These are phyloP conservation scores for Sylvilagus bachmani DNA, from an alignment of 2,113 vertebrate species.

Conservation along the genomic window DNA sequence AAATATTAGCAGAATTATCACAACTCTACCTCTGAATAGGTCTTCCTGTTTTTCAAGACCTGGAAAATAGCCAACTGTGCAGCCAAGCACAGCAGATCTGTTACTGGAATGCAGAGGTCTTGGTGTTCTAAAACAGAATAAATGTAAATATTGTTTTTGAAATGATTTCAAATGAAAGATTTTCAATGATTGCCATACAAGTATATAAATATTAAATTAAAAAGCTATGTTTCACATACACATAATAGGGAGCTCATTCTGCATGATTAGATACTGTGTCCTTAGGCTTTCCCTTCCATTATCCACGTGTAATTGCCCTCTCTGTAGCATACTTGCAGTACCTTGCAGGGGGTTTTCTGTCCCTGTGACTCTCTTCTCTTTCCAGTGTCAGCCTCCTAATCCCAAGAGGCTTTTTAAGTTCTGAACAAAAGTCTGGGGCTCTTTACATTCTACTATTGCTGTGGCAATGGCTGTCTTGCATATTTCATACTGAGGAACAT, in stretches of 20 bases:
- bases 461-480: not conserved
- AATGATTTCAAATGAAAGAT: constrained; percentile 48
- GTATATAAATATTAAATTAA: constrained; percentile 25
- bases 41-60: not conserved
- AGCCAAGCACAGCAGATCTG: not conserved
- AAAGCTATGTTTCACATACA: not conserved
- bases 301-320: not conserved
- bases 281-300: not conserved
- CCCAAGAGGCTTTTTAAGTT: not conserved
- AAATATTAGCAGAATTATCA: not conserved
- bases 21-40: not conserved
- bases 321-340: not conserved
- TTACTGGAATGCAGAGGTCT: not conserved
- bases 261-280: not conserved
- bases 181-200: constrained; percentile 24
- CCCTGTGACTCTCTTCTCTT: not conserved
- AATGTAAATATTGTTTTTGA: constrained; percentile 7
- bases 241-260: not conserved
- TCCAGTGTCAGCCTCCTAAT: not conserved
- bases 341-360: not conserved
- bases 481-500: not conserved
- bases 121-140: not conserved
- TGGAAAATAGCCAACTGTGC: not conserved
- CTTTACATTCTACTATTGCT: not conserved
- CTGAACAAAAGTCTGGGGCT: not conserved